Evolutionary conservation across 1,140 invertebrate genomes (phyloP).

Genomic region (Stegodyphus dumicola): DNA sequence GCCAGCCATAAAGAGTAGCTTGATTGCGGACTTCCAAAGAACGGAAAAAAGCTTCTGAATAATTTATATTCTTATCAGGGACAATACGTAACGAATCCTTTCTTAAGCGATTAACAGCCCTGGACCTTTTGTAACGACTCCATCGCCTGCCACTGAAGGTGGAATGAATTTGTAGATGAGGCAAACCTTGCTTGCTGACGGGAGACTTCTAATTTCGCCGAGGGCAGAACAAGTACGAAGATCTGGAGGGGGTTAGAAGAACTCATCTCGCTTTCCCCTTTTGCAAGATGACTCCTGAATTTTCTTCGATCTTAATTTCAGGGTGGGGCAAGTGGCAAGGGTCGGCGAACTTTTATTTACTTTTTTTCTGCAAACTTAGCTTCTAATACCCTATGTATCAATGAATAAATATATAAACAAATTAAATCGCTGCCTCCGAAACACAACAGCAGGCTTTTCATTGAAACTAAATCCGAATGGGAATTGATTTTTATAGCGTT

Average conservation of each 20-base stretch:
- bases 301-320: slow-evolving; percentile 1
- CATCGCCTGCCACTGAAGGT: slow-evolving; percentile 22
- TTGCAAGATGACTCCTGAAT: slow-evolving; percentile 7
- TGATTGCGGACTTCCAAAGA: too few species aligned
- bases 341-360: slow-evolving; percentile 8
- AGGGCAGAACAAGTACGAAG: slow-evolving; percentile 34
- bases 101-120: too few species aligned
- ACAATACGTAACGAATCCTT: too few species aligned
- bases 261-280: background rate
- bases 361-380: background rate
- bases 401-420: background rate
- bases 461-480: background rate
- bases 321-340: background rate
- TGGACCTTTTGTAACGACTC: too few species aligned
- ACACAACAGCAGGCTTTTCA: background rate
- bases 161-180: slow-evolving; percentile 17
- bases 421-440: background rate
- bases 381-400: background rate
- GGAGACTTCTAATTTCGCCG: background rate
- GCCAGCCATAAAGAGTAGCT: too few species aligned
- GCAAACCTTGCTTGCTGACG: background rate
- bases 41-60: too few species aligned
- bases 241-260: slow-evolving; percentile 16
- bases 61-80: too few species aligned
- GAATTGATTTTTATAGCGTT: background rate